Evolutionary conservation across 2,797 vertebrate species (phyloP).

Genomic region (Chloroceryle amazona): DNA sequence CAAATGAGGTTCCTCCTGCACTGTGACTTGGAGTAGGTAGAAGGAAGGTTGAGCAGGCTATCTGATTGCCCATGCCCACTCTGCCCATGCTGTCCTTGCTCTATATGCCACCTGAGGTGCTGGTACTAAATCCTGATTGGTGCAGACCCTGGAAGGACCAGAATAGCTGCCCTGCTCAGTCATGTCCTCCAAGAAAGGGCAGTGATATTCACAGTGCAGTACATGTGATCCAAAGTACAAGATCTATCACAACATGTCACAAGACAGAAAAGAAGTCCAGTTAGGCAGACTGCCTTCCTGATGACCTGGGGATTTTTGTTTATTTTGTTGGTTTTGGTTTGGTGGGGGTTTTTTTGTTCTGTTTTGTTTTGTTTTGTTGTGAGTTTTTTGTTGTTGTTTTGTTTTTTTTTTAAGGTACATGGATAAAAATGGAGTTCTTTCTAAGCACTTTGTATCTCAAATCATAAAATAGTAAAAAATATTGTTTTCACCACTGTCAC

Average conservation of each 20-base stretch:
- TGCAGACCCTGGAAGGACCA: neutral
- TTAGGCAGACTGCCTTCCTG: neutral
- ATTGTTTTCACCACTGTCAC: neutral
- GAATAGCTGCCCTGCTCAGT: neutral
- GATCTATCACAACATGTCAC: neutral
- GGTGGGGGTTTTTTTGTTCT: too few species aligned
- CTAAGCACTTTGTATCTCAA: accelerated
- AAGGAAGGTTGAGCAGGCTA: neutral
- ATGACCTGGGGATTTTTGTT: neutral
- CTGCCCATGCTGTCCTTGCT: neutral
- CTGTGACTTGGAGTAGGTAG: neutral
- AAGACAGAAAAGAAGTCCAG: neutral
- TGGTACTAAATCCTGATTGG: neutral
- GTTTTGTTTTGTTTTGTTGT: too few species aligned
- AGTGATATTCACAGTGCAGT: too few species aligned
- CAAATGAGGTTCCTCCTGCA: neutral
- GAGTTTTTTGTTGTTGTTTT: too few species aligned
- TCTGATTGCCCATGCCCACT: neutral
- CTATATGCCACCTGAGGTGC: accelerated
- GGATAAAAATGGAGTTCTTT: neutral
- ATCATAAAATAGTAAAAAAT: neutral
- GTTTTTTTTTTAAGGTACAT: too few species aligned
- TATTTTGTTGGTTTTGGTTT: too few species aligned
- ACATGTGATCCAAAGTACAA: neutral
- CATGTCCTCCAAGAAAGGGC: neutral